Percentiles rank a stretch among this genome's conserved stretches.
phyloP scores from a whole-genome alignment of 2,797 vertebrate species.

The Thamnophis elegans region DNA sequence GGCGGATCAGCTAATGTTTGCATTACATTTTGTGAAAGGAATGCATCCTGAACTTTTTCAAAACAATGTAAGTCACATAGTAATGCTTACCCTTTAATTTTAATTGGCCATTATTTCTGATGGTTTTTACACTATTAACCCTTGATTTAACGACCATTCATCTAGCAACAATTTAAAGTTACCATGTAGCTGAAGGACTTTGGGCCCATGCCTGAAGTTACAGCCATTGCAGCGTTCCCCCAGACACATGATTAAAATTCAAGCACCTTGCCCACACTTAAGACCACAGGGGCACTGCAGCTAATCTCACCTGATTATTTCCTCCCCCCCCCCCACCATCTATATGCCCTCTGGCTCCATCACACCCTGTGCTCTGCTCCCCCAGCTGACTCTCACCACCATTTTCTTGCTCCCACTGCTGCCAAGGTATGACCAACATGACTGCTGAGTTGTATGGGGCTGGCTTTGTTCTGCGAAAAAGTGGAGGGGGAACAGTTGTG shows the following conservation, averaged over 20 bases:
- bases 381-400: background rate
- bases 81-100: constrained; percentile 36
- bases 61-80: constrained; percentile 83
- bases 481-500: rapidly evolving
- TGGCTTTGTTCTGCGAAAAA: background rate
- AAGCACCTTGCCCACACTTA: background rate
- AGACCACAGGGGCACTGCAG: background rate
- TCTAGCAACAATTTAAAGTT: background rate
- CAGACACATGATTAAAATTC: background rate
- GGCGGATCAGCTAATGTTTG: constrained; percentile 95
- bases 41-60: constrained; percentile 90
- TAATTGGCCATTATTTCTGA: background rate
- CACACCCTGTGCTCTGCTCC: background rate
- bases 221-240: background rate
- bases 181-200: background rate
- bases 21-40: constrained; percentile 92
- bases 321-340: background rate
- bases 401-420: background rate
- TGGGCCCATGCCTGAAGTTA: background rate
- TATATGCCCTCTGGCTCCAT: background rate
- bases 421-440: background rate
- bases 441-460: background rate
- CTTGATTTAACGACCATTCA: background rate
- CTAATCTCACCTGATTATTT: background rate
- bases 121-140: background rate